A percentile compares a stretch with the other conserved stretches of the same genome.
phyloP scores from a whole-genome alignment of 2,113 vertebrate species.

The Python bivittatus region DNA sequence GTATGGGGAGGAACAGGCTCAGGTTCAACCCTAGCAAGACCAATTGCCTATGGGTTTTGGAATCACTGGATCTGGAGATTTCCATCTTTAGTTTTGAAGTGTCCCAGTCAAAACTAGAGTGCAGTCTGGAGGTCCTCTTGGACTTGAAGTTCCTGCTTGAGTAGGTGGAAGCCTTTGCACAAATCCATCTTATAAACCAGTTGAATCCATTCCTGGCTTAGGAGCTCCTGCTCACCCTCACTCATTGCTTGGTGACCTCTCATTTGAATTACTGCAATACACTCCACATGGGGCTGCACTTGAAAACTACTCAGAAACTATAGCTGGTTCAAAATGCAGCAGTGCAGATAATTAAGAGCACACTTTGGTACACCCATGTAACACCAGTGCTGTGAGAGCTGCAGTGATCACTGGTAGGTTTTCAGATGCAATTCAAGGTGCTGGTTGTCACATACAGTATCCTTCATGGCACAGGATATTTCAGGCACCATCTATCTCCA shows the following conservation, averaged over 20 bases:
- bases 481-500: neutral
- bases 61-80: neutral
- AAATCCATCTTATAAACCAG: neutral
- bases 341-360: neutral
- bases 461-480: neutral
- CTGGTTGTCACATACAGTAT: neutral
- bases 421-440: neutral
- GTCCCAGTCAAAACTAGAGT: neutral
- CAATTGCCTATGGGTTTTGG: neutral
- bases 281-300: neutral
- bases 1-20: neutral
- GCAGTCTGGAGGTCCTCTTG: neutral
- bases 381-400: neutral
- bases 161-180: too few relatives aligned
- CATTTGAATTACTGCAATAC: neutral
- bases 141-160: neutral
- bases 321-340: neutral
- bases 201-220: neutral
- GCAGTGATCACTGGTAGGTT: neutral
- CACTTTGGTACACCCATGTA: neutral
- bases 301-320: neutral
- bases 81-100: neutral
- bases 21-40: neutral
- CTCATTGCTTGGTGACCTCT: neutral
- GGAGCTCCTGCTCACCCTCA: neutral